Evolutionary conservation across 2,888 invertebrate species (phyloP), one percentile per base, ranked within the genome.

Genomic region (Orthosia gothica): DNA sequence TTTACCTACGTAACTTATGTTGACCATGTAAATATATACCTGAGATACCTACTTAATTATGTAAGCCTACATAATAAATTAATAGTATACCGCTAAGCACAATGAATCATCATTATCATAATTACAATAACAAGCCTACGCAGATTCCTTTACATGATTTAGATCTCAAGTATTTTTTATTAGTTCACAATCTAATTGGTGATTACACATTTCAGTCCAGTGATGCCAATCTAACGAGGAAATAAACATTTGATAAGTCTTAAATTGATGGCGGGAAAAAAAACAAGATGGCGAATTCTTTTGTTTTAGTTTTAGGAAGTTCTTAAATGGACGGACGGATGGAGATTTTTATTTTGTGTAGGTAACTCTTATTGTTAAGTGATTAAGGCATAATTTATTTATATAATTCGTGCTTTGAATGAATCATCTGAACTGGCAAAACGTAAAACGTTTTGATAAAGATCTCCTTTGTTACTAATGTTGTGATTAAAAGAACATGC

Each of bases 221-320:
- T 74, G 82, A 85, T 85, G 66, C 20, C 58, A 69, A 87, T 87
- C 87, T 82, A 77, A 78, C 47, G 47, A 82, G 87, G 85, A 87
- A 76, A 67, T 74, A 73, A 79, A 52, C 79, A 71, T 76, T 79
- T 81, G 69, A 74, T 58, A 57, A 20, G 9, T 55, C 47, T 78
- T 69, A n/a, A 57, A 70, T 74, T 58, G 50, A 61, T 49, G 45
- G 59, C 70, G 64, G 61, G 18, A 26, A 68, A 70, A 74, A 82
- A 84, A 84, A 75, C 63, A 76, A 65, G 16, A 79, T 59, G 58
- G 63, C 58, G 61, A 63, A 79, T 66, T 76, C 74, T 72, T 85
- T 84, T 87, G 82, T 87, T 84, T 77, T 23, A 26, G 16, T 40
- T 69, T 79, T 73, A 69, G 62, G 76, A 75, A 81, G 67, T 76